A percentile compares a stretch with the other conserved stretches of the same genome.
phyloP scores from a whole-genome alignment of 1,140 invertebrate species.

The Cydia amplana region DNA sequence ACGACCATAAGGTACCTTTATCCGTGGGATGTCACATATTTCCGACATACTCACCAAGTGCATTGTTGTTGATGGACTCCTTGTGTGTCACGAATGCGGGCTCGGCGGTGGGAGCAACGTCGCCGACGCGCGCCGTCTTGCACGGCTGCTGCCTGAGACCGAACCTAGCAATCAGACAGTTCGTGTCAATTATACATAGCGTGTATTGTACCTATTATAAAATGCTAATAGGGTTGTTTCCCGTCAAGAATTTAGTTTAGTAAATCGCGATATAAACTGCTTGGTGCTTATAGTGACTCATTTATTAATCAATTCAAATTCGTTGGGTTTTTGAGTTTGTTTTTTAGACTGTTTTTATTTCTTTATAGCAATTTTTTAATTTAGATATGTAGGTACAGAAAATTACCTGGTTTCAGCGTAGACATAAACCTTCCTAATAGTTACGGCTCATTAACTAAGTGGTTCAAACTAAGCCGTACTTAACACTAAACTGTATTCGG shows the following conservation, averaged over 20 bases:
- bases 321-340: too few relatives aligned
- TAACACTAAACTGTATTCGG: constrained; percentile 5
- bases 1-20: too few relatives aligned
- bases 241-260: too few relatives aligned
- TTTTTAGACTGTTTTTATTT: too few relatives aligned
- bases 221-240: too few relatives aligned
- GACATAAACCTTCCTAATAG: background rate
- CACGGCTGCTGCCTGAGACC: constrained; percentile 76
- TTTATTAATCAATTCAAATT: too few relatives aligned
- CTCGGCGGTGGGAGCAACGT: constrained; percentile 71
- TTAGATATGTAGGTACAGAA: background rate
- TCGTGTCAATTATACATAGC: constrained; percentile 28
- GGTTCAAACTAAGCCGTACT: background rate
- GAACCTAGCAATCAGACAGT: constrained; percentile 75
- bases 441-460: constrained; percentile 14
- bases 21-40: too few relatives aligned
- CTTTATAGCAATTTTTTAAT: too few relatives aligned
- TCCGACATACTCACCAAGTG: constrained; percentile 56
- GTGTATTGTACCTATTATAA: too few relatives aligned
- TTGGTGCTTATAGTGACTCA: too few relatives aligned
- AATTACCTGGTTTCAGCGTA: too few relatives aligned
- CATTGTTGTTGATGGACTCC: constrained; percentile 74
- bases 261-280: too few relatives aligned
- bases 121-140: constrained; percentile 76
- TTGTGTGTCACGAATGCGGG: constrained; percentile 70